phyloP scores from a whole-genome alignment of 2,888 invertebrate genomes.

The Lepidochrysops patricia region DNA sequence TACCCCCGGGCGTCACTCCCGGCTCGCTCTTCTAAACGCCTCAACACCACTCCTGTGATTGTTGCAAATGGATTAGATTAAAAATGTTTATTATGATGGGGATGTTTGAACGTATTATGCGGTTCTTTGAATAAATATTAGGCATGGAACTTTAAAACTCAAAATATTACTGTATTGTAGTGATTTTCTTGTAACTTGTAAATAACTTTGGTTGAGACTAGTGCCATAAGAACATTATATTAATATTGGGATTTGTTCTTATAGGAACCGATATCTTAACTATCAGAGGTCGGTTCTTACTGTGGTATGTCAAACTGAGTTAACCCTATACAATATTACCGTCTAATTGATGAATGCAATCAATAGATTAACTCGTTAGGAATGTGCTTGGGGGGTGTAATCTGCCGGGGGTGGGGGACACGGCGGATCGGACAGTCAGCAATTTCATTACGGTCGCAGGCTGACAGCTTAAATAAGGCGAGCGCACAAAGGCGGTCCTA shows the following conservation, averaged over 20 bases:
- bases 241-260: too few relatives aligned
- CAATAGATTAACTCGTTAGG: slow-evolving; percentile 22
- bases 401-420: slow-evolving; percentile 20
- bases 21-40: slow-evolving; percentile 24
- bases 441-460: slow-evolving; percentile 32
- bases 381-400: slow-evolving; percentile 20
- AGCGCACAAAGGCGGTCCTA: slow-evolving; percentile 50
- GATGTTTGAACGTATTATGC: slow-evolving; percentile 11
- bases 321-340: not conserved
- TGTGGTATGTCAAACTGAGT: not conserved
- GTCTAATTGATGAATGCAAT: slow-evolving; percentile 15
- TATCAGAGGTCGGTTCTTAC: not conserved
- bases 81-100: not conserved
- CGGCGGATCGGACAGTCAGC: slow-evolving; percentile 29
- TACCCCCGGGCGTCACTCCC: slow-evolving; percentile 22
- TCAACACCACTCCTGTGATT: slow-evolving; percentile 19
- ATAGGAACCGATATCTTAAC: not conserved
- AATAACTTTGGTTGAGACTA: too few relatives aligned
- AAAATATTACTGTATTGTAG: not conserved
- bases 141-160: not conserved
- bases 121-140: not conserved
- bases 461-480: slow-evolving; percentile 48
- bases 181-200: not conserved
- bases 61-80: slow-evolving; percentile 17
- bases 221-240: too few relatives aligned